A percentile compares a stretch with the other conserved stretches of the same genome.
Evolutionary conservation across 2,797 vertebrate genomes (phyloP).

Genomic region (Lutjanus argentimaculatus): DNA sequence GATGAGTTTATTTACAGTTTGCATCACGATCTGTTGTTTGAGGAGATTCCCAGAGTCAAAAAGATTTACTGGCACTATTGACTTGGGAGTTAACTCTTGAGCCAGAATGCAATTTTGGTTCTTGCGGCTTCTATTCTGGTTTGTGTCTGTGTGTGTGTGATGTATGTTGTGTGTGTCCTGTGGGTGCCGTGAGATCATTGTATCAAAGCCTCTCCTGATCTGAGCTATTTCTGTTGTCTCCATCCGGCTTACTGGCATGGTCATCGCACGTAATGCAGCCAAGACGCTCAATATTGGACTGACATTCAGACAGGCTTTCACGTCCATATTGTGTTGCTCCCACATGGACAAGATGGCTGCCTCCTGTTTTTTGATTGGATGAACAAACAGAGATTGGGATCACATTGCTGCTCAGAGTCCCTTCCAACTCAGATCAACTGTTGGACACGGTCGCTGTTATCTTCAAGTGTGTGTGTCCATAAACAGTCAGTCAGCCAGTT

Average conservation of each 20-base stretch:
- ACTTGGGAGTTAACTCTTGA: background rate
- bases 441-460: slow-evolving; percentile 29
- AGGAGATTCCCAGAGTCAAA: background rate
- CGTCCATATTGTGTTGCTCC: slow-evolving; percentile 53
- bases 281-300: slow-evolving; percentile 53
- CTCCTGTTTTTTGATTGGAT: slow-evolving; percentile 32
- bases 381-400: slow-evolving; percentile 59
- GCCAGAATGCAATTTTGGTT: slow-evolving; percentile 11
- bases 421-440: slow-evolving; percentile 35
- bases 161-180: slow-evolving; percentile 12
- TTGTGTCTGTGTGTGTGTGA: slow-evolving; percentile 11
- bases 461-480: slow-evolving; percentile 16
- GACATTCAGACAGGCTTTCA: slow-evolving; percentile 31
- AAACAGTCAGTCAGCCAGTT: slow-evolving; percentile 2
- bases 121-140: slow-evolving; percentile 5
- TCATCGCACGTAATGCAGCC: slow-evolving; percentile 29
- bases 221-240: slow-evolving; percentile 56
- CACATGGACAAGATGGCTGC: slow-evolving; percentile 47
- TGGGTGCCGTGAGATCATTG: slow-evolving; percentile 46
- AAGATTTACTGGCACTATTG: slow-evolving; percentile 4
- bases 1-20: background rate
- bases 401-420: background rate
- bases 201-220: slow-evolving; percentile 62
- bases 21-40: background rate
- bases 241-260: slow-evolving; percentile 53